A percentile compares a stretch with the other conserved stretches of the same genome.
Evolutionary conservation across 2,113 vertebrate species (phyloP).

Genomic region (Callithrix jacchus): DNA sequence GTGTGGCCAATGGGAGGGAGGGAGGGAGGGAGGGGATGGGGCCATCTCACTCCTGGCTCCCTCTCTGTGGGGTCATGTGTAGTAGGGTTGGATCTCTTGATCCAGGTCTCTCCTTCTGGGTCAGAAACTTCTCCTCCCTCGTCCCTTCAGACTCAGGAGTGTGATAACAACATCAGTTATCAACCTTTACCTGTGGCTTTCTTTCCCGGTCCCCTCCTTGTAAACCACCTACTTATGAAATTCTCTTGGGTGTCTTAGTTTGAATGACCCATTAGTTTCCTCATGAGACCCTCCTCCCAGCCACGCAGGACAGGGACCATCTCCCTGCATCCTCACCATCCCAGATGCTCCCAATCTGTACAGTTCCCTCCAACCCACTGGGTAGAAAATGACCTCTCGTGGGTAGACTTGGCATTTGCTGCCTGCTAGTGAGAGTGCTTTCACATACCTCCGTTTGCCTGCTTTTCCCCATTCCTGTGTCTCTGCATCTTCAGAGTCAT

Average conservation of each 20-base stretch:
- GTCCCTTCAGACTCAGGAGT: rapidly evolving
- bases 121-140: not conserved
- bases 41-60: rapidly evolving
- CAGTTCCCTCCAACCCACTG: rapidly evolving
- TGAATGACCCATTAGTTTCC: rapidly evolving
- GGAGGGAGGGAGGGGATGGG: not conserved
- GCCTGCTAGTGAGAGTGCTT: not conserved
- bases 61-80: not conserved
- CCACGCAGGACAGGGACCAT: rapidly evolving
- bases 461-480: rapidly evolving
- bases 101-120: not conserved
- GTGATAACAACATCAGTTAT: not conserved
- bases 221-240: not conserved
- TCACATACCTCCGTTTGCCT: rapidly evolving
- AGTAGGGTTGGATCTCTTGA: no score
- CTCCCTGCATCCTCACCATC: rapidly evolving
- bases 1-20: rapidly evolving
- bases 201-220: rapidly evolving
- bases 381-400: rapidly evolving
- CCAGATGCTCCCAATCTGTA: rapidly evolving
- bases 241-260: not conserved
- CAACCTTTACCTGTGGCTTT: not conserved
- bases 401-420: rapidly evolving
- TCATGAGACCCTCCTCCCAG: not conserved
- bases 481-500: not conserved